Evolutionary conservation across 2,797 vertebrate species (phyloP), one percentile per base, ranked within the genome.

Genomic region (Oophaga sylvatica): DNA sequence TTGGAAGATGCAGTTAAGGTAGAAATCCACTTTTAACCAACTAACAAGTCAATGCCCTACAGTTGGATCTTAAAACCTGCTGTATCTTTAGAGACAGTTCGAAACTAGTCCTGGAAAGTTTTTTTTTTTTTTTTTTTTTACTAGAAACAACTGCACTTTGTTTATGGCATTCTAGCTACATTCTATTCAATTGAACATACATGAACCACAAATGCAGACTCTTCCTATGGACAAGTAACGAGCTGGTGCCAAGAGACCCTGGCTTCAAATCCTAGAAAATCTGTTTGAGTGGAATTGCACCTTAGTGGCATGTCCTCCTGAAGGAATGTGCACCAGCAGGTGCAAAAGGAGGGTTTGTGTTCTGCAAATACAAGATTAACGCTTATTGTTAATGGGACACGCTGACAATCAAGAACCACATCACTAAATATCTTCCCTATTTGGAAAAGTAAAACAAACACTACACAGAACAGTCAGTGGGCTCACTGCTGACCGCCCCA

Each of bases 401-500:
- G 76, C 78, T 62, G 62, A 73, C 59, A 88, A 8, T 56, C 9
- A 53, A 70, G 73, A 45, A 65, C 35, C 77, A 80, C 41, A 35
- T 88, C 19, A 84, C 77, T 45, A 73, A 77, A 59, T 62, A 76
- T 81, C 45, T 87, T 88, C 53, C 57, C n/a, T 82, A 73, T 22
- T 15, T 67, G 15, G 56, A 76, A 87, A 80, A 80, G 26, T 86
- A 86, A 81, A 89, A 86, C 71, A 81, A 89, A 86, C 71, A 83
- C 80, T 82, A 86, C 80, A 71, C 45, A 17, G 62, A 89, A 86
- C 88, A 86, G 88, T 89, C 80, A 86, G 73, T 82, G n/a, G 88
- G 56, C 7, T 70, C 45, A 63, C 57, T 53, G 35, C 17, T 60
- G 57, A 22, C 12, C 10, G 3, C 75, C 75, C 84, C 80, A 89